Conservation (phyloP, 2,888 invertebrate genomes). For the Chrysomela aeneicollis region DNA sequence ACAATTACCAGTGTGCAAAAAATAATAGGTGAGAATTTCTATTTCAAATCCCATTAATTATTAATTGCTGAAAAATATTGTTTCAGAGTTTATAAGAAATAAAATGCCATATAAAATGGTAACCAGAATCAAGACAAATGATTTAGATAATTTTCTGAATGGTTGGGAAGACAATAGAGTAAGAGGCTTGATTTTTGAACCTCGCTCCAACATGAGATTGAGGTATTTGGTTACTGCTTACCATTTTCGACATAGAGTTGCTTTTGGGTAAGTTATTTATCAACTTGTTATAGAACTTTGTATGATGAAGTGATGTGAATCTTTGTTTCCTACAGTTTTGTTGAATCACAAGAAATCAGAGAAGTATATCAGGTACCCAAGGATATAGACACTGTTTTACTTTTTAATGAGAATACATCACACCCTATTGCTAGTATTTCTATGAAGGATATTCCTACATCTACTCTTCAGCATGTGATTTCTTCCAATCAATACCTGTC, state of each 20-base stretch:
- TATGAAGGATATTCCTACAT: constrained; percentile 89
- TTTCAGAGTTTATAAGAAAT: constrained; percentile 82
- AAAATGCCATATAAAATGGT: constrained; percentile 87
- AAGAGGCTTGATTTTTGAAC: constrained; percentile 87
- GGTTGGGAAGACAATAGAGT: constrained; percentile 95
- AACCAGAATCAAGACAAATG: constrained; percentile 71
- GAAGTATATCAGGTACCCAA: constrained; percentile 76
- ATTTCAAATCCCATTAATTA: not conserved
- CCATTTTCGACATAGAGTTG: constrained; percentile 83
- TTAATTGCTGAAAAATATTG: not conserved
- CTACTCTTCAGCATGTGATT: constrained; percentile 87
- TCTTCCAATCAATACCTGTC: constrained; percentile 88
- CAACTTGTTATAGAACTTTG: not conserved
- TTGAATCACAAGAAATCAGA: constrained; percentile 72
- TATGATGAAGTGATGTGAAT: no score
- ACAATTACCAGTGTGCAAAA: constrained; percentile 80
- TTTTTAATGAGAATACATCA: constrained; percentile 87
- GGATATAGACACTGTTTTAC: constrained; percentile 80
- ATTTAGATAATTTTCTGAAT: constrained; percentile 78
- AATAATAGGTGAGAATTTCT: constrained; percentile 72
- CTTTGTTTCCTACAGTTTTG: constrained; percentile 66
- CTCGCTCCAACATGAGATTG: constrained; percentile 76
- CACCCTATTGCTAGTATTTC: constrained; percentile 86
- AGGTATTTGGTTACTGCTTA: constrained; percentile 89
- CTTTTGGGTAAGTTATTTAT: constrained; percentile 77